These are phyloP conservation scores for Sphenodon punctatus DNA, from an alignment of 2,797 vertebrate species.

Conservation along the genomic window DNA sequence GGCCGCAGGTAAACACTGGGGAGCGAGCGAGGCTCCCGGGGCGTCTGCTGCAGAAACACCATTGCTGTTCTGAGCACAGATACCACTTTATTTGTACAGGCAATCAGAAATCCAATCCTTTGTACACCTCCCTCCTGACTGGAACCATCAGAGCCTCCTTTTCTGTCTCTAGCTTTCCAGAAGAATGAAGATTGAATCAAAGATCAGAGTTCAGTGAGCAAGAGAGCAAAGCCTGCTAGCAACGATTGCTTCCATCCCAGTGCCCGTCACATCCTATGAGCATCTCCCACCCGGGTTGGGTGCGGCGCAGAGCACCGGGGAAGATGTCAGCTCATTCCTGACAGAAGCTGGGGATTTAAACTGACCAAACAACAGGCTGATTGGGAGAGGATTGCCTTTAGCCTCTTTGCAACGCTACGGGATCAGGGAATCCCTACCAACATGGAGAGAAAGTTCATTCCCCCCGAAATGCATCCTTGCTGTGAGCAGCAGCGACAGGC, in stretches of 20 bases:
- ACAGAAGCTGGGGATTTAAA: accelerated
- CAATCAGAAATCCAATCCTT: accelerated
- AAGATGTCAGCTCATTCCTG: neutral
- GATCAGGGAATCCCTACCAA: accelerated
- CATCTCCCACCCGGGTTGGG: accelerated
- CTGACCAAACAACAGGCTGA: accelerated
- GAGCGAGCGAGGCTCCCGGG: too few species aligned
- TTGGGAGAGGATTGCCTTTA: neutral
- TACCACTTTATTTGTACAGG: accelerated
- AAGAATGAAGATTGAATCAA: constrained; percentile 45
- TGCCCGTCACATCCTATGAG: neutral
- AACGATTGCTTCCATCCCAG: constrained; percentile 27
- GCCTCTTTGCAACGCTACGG: too few species aligned
- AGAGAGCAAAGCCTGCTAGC: constrained; percentile 46
- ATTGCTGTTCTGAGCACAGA: accelerated
- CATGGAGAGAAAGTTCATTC: accelerated
- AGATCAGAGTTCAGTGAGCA: constrained; percentile 66
- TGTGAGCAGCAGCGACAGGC: neutral
- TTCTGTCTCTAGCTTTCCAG: constrained; percentile 10
- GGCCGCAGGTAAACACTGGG: too few species aligned
- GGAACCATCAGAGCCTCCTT: neutral
- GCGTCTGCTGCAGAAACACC: neutral
- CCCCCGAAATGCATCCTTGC: neutral
- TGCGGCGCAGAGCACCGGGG: accelerated
- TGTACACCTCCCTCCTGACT: neutral